phyloP scores from a whole-genome alignment of 1,140 invertebrate species.

The Oedothorax gibbosus region DNA sequence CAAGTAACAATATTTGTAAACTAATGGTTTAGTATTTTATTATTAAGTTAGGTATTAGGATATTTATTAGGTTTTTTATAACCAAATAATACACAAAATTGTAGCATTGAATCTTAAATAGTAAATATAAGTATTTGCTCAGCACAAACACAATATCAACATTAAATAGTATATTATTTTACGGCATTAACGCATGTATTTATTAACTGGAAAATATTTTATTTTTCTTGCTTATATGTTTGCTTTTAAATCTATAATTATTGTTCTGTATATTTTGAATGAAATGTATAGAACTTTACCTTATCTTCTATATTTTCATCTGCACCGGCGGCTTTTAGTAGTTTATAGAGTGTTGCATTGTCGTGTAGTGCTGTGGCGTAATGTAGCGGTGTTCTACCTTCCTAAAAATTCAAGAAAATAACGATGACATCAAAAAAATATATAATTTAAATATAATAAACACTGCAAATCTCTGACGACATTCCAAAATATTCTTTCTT shows the following conservation, averaged over 20 bases:
- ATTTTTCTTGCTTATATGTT: too few species aligned
- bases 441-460: too few species aligned
- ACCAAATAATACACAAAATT: too few species aligned
- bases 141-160: too few species aligned
- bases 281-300: conserved; percentile 72
- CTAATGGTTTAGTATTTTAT: too few species aligned
- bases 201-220: background rate
- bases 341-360: conserved; percentile 82
- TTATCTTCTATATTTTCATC: conserved; percentile 86
- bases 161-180: too few species aligned
- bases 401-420: conserved; percentile 66
- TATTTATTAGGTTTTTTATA: too few species aligned
- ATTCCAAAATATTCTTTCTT: background rate
- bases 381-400: conserved; percentile 88
- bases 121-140: too few species aligned
- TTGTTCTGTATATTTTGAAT: conserved; percentile 54
- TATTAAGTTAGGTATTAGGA: too few species aligned
- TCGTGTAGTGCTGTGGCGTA: conserved; percentile 88
- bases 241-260: background rate
- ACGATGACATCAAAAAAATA: background rate
- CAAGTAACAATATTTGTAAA: too few species aligned
- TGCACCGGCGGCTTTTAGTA: conserved; percentile 85
- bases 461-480: too few species aligned
- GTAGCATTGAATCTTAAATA: too few species aligned
- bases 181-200: background rate